Evolutionary conservation across 1,140 invertebrate species (phyloP).

Genomic region (Ruditapes philippinarum): DNA sequence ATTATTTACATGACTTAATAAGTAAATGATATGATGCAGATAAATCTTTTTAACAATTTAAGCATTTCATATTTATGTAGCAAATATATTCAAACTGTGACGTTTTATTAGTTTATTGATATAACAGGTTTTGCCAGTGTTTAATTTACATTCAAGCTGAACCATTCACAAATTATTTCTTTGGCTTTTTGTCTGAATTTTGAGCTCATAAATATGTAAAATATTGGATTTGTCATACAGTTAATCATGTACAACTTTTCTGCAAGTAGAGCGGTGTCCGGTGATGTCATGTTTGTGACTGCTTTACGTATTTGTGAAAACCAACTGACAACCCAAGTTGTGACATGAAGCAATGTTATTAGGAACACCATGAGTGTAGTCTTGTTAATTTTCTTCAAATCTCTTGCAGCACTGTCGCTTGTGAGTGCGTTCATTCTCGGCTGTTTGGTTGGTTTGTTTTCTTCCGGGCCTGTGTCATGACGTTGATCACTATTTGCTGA

Average conservation of each 20-base stretch:
- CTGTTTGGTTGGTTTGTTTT: background rate
- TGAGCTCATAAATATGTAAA: background rate
- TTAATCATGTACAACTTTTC: background rate
- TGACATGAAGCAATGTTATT: background rate
- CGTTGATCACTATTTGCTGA: too few species aligned
- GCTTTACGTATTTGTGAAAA: background rate
- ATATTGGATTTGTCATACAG: background rate
- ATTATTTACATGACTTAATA: too few species aligned
- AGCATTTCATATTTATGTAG: too few species aligned
- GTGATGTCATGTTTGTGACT: background rate
- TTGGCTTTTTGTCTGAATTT: background rate
- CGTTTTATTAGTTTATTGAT: too few species aligned
- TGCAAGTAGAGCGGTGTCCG: background rate
- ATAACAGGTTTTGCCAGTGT: too few species aligned
- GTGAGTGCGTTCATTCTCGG: background rate
- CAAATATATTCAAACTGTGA: too few species aligned
- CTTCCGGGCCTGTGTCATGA: too few species aligned
- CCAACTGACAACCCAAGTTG: background rate
- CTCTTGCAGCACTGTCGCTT: background rate
- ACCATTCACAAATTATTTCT: background rate
- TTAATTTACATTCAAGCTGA: too few species aligned
- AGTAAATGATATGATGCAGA: too few species aligned
- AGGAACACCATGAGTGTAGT: background rate
- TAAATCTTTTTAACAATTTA: too few species aligned
- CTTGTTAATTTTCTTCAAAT: background rate